Evolutionary conservation across 2,888 invertebrate species (phyloP).

Genomic region (Volucella inflata): DNA sequence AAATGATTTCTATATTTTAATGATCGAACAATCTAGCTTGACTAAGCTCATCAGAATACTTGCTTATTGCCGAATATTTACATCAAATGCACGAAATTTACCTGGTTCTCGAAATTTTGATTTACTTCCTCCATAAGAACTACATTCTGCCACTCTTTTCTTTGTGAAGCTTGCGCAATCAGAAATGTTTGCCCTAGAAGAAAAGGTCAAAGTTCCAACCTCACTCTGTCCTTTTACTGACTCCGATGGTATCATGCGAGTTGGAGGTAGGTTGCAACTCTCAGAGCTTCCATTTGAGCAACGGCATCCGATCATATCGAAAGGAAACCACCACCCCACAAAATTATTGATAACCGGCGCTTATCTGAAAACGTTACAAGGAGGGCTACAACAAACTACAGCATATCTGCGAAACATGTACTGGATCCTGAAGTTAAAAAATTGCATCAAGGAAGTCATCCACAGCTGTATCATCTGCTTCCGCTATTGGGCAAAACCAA

Average conservation of each 20-base stretch:
- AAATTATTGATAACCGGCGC: neutral
- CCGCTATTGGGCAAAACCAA: neutral
- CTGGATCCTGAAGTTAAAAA: slow-evolving; percentile 16
- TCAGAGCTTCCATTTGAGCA: neutral
- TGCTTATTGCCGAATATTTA: neutral
- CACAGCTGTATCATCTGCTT: neutral
- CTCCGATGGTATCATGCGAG: neutral
- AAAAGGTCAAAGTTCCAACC: neutral
- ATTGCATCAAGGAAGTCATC: slow-evolving; percentile 22
- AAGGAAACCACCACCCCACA: too few relatives aligned
- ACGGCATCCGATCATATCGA: neutral
- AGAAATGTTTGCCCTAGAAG: too few relatives aligned
- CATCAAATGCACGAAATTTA: neutral
- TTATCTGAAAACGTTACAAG: slow-evolving; percentile 6
- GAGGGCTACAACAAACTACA: too few relatives aligned
- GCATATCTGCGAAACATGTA: neutral
- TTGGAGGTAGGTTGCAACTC: neutral
- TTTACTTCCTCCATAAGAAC: neutral
- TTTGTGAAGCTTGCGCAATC: neutral
- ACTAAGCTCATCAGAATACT: neutral
- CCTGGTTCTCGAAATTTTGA: neutral
- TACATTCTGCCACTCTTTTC: neutral
- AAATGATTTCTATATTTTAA: neutral
- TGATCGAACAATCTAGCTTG: neutral
- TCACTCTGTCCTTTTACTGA: neutral